A percentile compares a stretch with the other conserved stretches of the same genome.
Evolutionary conservation across 1,140 invertebrate genomes (phyloP).

Genomic region (Phenacoccus solenopsis): DNA sequence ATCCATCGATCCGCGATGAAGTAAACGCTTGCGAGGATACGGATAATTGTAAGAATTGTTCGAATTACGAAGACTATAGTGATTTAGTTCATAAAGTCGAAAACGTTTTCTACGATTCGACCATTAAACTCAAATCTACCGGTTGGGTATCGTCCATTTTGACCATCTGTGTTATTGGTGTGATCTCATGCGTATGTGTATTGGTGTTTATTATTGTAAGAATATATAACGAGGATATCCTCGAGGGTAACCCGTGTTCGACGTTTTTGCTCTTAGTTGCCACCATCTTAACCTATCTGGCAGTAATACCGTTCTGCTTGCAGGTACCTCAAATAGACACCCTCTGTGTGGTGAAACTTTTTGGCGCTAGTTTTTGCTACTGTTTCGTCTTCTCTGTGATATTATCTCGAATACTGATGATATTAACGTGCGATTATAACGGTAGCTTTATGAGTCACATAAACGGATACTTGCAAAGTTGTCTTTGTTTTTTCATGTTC

Average conservation of each 20-base stretch:
- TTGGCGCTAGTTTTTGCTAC: constrained; percentile 39
- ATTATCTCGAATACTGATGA: constrained; percentile 41
- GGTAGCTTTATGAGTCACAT: constrained; percentile 46
- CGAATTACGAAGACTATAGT: not conserved
- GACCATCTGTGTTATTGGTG: constrained; percentile 36
- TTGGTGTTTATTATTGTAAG: constrained; percentile 39
- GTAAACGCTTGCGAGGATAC: not conserved
- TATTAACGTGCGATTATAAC: constrained; percentile 41
- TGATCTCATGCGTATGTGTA: constrained; percentile 36
- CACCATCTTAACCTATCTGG: constrained; percentile 38
- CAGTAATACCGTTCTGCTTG: constrained; percentile 42
- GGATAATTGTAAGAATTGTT: not conserved
- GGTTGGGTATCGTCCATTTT: constrained; percentile 38
- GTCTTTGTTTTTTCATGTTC: constrained; percentile 43
- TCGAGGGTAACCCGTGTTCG: constrained; percentile 41
- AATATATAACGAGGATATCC: constrained; percentile 37
- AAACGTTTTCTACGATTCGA: not conserved
- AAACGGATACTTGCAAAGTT: constrained; percentile 43
- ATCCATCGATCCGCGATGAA: not conserved
- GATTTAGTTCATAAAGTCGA: not conserved
- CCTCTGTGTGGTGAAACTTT: constrained; percentile 39
- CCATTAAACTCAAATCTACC: constrained; percentile 30
- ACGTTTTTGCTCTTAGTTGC: constrained; percentile 40
- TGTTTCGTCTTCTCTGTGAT: constrained; percentile 42
- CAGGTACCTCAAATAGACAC: constrained; percentile 26